A percentile compares a stretch with the other conserved stretches of the same genome.
Evolutionary conservation across 2,113 vertebrate species (phyloP).

Genomic region (Centrocercus urophasianus): DNA sequence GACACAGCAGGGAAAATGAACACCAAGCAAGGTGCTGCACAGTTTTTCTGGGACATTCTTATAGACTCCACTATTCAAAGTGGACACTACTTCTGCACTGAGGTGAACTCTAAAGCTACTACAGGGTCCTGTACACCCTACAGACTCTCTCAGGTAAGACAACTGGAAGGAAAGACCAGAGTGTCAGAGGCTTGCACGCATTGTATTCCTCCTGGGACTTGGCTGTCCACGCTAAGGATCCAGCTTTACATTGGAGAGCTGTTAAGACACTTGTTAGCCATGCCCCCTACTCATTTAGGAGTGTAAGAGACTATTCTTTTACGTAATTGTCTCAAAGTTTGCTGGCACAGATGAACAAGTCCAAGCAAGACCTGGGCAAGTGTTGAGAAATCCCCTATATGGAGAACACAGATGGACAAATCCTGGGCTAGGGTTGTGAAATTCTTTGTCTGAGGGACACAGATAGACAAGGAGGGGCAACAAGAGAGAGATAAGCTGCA

Average conservation of each 20-base stretch:
- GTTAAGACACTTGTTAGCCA: neutral
- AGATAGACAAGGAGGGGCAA: too few species aligned
- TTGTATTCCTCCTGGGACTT: neutral
- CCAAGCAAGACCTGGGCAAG: too few species aligned
- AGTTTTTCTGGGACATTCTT: rapidly evolving
- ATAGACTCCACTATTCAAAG: neutral
- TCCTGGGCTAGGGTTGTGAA: too few species aligned
- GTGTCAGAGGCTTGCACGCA: neutral
- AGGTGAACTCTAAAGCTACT: neutral
- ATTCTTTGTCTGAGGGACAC: too few species aligned
- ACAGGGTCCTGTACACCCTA: neutral
- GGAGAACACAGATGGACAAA: too few species aligned
- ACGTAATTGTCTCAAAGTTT: too few species aligned
- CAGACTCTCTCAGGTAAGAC: neutral
- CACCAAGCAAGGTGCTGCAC: too few species aligned
- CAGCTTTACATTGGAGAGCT: neutral
- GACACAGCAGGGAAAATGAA: too few species aligned
- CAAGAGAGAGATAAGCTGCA: too few species aligned
- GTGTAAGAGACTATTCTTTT: too few species aligned
- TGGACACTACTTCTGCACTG: neutral
- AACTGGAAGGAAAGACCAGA: neutral
- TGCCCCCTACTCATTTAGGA: neutral
- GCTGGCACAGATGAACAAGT: too few species aligned
- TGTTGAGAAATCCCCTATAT: too few species aligned
- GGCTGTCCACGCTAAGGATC: neutral